Conservation (phyloP, 2,113 vertebrate genomes). For the Cryptotis parvus region DNA sequence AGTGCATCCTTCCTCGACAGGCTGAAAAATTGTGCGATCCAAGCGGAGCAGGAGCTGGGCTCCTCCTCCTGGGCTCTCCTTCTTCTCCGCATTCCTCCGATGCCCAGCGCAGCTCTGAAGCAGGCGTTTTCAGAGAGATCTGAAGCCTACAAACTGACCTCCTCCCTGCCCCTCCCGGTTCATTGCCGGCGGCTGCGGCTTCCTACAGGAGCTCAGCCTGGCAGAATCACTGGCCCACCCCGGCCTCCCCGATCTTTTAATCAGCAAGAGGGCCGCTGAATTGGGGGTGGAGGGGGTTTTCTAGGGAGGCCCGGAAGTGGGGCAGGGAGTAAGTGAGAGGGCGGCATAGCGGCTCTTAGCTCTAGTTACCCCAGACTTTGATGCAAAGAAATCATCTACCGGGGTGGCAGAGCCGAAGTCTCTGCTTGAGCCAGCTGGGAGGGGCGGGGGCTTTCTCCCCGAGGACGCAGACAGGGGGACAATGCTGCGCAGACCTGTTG, state of each 20-base stretch:
- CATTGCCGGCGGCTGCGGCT: background rate
- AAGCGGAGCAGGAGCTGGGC: background rate
- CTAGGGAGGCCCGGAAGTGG: background rate
- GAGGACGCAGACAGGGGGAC: constrained; percentile 38
- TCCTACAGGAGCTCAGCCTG: constrained; percentile 6
- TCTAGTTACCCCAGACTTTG: constrained; percentile 60
- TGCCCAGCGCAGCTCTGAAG: background rate
- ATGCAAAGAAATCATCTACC: constrained; percentile 62
- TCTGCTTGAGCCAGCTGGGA: too few relatives aligned
- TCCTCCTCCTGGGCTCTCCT: background rate
- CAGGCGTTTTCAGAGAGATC: constrained; percentile 16
- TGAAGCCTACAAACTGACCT: background rate
- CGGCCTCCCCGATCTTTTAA: constrained; percentile 11
- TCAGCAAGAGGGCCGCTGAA: constrained; percentile 47
- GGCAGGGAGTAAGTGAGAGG: background rate
- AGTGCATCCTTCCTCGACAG: background rate
- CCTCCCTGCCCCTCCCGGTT: background rate
- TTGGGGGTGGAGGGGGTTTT: constrained; percentile 26
- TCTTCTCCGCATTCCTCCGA: background rate
- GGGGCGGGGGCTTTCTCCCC: constrained; percentile 68
- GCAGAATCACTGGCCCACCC: constrained; percentile 38
- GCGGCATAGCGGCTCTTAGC: constrained; percentile 9
- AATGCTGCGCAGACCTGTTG: constrained; percentile 75
- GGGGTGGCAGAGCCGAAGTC: too few relatives aligned
- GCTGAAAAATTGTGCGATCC: background rate